Evolutionary conservation across 1,140 invertebrate genomes (phyloP), one percentile per base, ranked within the genome.

Genomic region (Gonatopus flavifemur): DNA sequence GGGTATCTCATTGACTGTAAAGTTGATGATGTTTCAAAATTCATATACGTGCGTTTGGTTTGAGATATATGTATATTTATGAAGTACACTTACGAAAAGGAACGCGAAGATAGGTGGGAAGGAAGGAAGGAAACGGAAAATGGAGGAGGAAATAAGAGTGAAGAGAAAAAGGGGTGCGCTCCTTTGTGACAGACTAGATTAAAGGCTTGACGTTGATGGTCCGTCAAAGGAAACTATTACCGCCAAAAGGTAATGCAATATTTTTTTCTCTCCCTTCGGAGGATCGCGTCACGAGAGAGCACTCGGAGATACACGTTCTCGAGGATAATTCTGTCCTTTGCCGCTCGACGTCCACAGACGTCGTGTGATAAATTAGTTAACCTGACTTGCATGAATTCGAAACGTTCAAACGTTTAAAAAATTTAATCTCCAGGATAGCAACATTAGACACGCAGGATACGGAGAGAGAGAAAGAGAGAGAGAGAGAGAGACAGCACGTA

Each of bases 201-300:
- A 73, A 72, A 71, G 64, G 62, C 67, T 40, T 50, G 43, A 50
- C 54, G 44, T 51, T 64, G 62, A 69, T 69, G 68, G 62, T 21
- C 55, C 57, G 62, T 66, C 58, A 68, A 67, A 68, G 64, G 62
- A 62, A 66, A 67, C 67, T 67, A 67, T 67, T 66, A 68, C 51
- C 53, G 52, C 54, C n/a, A 59, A 53, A 58, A 55, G 58, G 52
- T 66, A 64, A 64, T 68, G 62, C 58, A 64, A 66, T 68, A 64
- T 61, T 64, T 61, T 64, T 52, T 43, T 52, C 47, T 32, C 48
- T 35, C 28, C 30, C 49, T 37, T 35, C 16, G 33, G 28, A 21
- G 48, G 53, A 55, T 55, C 46, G 38, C 53, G 48, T 33, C 25
- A 32, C 18, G 37, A 40, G 32, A 30, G 48, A 40, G 24, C 30